These are phyloP conservation scores for Pyrocoelia pectoralis DNA, from an alignment of 2,888 invertebrate species.

Conservation along the genomic window DNA sequence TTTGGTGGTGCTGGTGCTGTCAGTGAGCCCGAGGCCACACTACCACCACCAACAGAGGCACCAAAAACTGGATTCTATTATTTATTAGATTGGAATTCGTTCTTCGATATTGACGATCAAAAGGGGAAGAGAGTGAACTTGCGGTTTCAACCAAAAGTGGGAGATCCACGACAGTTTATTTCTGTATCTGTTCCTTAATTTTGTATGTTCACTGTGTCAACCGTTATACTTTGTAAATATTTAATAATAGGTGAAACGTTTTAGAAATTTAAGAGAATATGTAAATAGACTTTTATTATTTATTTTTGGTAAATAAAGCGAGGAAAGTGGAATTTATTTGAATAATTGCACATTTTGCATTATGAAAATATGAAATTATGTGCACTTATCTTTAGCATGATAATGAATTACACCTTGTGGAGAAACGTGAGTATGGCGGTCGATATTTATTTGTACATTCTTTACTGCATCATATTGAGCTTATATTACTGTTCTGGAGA, in stretches of 20 bases:
- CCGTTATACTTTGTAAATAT: background rate
- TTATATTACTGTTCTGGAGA: conserved; percentile 5
- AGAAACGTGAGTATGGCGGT: conserved; percentile 7
- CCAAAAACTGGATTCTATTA: conserved; percentile 83
- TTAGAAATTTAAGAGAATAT: background rate
- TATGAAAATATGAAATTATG: background rate
- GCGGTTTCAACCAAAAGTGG: conserved; percentile 81
- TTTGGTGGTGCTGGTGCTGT: conserved; percentile 75
- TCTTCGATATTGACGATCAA: conserved; percentile 82
- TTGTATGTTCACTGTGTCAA: background rate
- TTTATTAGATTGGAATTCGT: conserved; percentile 86
- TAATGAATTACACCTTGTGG: background rate
- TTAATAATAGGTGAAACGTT: background rate
- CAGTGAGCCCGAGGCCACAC: conserved; percentile 64
- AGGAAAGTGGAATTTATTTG: conserved; percentile 2
- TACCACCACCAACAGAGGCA: conserved; percentile 61
- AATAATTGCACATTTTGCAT: background rate
- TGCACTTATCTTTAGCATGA: background rate
- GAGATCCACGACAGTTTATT: conserved; percentile 80
- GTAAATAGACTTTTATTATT: conserved; percentile 4
- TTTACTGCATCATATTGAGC: conserved; percentile 19
- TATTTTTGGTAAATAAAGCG: conserved; percentile 1
- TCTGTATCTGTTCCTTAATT: conserved; percentile 75
- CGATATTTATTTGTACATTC: conserved; percentile 19
- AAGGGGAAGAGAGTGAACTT: conserved; percentile 77